Conservation (phyloP, 2,797 vertebrate genomes). For the Morelia viridis region DNA sequence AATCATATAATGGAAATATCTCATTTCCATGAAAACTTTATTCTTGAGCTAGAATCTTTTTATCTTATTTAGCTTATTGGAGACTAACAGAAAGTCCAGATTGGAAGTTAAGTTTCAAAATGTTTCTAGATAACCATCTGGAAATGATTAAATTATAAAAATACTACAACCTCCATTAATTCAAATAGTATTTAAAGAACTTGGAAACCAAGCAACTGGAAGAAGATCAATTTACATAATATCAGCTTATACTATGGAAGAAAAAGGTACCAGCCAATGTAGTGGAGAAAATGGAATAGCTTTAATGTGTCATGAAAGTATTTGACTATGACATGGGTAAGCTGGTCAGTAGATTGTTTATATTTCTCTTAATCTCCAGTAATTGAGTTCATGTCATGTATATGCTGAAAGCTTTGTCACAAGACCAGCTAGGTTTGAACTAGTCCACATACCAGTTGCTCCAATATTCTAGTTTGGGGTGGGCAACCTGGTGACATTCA, state of each 20-base stretch:
- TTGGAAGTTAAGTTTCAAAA: neutral
- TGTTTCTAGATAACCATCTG: neutral
- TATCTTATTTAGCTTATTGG: neutral
- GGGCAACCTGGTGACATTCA: neutral
- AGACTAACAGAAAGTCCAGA: neutral
- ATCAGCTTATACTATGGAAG: neutral
- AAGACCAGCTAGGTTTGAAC: neutral
- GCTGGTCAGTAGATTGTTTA: neutral
- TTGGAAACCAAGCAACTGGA: neutral
- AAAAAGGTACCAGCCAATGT: neutral
- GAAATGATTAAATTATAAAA: neutral
- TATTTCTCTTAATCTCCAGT: neutral
- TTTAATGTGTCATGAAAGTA: constrained; percentile 11
- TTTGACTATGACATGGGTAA: neutral
- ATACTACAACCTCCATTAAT: constrained; percentile 5
- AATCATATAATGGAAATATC: neutral
- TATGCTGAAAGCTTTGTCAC: neutral
- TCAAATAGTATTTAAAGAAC: neutral
- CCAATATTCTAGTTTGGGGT: neutral
- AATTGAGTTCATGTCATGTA: neutral
- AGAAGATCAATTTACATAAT: neutral
- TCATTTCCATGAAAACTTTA: constrained; percentile 5
- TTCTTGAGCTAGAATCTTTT: neutral
- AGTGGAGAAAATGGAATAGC: neutral
- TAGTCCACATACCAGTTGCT: neutral